A percentile compares a stretch with the other conserved stretches of the same genome.
Conservation (phyloP, 2,888 invertebrate genomes). For the Digitonthophagus gazella region DNA sequence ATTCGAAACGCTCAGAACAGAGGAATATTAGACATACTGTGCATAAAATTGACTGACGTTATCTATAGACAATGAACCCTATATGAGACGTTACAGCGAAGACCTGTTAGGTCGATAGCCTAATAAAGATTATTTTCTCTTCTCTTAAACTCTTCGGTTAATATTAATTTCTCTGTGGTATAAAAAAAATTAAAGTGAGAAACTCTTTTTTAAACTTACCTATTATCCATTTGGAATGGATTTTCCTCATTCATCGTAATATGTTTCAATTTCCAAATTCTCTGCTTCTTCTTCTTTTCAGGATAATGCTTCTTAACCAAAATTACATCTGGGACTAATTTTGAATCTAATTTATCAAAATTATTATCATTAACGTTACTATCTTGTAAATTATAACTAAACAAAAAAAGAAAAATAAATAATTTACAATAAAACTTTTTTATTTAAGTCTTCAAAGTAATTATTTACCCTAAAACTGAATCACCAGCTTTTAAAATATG, state of each 20-base stretch:
- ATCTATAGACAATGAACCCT: no score
- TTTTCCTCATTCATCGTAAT: constrained; percentile 67
- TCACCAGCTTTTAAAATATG: constrained; percentile 92
- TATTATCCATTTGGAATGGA: constrained; percentile 62
- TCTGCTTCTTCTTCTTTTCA: constrained; percentile 70
- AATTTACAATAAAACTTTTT: not conserved
- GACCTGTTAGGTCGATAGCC: no score
- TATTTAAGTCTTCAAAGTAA: not conserved
- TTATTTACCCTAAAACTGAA: constrained; percentile 80
- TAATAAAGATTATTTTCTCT: no score
- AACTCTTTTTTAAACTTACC: constrained; percentile 56
- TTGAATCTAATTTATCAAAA: constrained; percentile 76
- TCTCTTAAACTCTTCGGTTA: no score
- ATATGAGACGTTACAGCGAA: no score
- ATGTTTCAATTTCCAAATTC: constrained; percentile 90
- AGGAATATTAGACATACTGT: no score
- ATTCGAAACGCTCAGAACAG: no score
- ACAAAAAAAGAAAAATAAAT: not conserved
- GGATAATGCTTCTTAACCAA: constrained; percentile 91
- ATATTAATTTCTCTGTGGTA: no score
- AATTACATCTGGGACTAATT: constrained; percentile 81
- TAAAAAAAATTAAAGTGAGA: not conserved
- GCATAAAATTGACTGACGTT: no score
- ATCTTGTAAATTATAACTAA: constrained; percentile 83
- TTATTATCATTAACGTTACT: constrained; percentile 88